A percentile compares a stretch with the other conserved stretches of the same genome.
These are phyloP conservation scores for Amphibalanus amphitrite DNA, from an alignment of 1,140 invertebrate genomes.

Conservation along the genomic window DNA sequence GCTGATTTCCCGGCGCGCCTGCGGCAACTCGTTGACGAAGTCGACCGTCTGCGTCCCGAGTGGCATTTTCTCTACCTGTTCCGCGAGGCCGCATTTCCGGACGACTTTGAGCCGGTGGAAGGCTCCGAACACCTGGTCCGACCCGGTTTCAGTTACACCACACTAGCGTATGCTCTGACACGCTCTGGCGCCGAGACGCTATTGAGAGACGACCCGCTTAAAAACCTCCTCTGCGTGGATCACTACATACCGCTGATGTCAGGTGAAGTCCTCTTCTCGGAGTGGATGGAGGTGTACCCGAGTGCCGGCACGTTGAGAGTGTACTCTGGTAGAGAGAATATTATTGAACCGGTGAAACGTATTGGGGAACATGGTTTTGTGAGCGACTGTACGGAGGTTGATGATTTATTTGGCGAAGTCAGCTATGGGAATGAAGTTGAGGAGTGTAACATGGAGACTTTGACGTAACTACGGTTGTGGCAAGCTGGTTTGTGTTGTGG, in stretches of 20 bases:
- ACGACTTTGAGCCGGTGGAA: slow-evolving; percentile 40
- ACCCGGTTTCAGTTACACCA: slow-evolving; percentile 95
- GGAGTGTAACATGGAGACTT: too few species aligned
- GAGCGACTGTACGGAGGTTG: too few species aligned
- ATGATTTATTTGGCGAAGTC: too few species aligned
- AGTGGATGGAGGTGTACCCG: slow-evolving; percentile 54
- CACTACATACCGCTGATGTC: slow-evolving; percentile 95
- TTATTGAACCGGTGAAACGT: too few species aligned
- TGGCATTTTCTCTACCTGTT: slow-evolving; percentile 92
- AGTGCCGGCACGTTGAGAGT: too few species aligned
- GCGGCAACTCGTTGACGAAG: slow-evolving; percentile 46
- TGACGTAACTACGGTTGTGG: too few species aligned
- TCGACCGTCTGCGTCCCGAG: slow-evolving; percentile 37
- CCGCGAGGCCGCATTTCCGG: slow-evolving; percentile 51
- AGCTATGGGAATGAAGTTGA: too few species aligned
- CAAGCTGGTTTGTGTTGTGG: too few species aligned
- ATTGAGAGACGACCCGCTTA: slow-evolving; percentile 56
- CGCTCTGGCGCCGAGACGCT: slow-evolving; percentile 51
- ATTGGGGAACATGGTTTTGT: too few species aligned
- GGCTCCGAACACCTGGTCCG: slow-evolving; percentile 52
- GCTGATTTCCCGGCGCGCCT: slow-evolving; percentile 62
- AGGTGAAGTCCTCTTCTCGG: slow-evolving; percentile 61
- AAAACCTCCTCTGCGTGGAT: slow-evolving; percentile 82
- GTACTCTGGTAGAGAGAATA: too few species aligned
- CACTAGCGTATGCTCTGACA: slow-evolving; percentile 67